phyloP scores from a whole-genome alignment of 2,888 invertebrate genomes.

The Andrena haemorrhoa region DNA sequence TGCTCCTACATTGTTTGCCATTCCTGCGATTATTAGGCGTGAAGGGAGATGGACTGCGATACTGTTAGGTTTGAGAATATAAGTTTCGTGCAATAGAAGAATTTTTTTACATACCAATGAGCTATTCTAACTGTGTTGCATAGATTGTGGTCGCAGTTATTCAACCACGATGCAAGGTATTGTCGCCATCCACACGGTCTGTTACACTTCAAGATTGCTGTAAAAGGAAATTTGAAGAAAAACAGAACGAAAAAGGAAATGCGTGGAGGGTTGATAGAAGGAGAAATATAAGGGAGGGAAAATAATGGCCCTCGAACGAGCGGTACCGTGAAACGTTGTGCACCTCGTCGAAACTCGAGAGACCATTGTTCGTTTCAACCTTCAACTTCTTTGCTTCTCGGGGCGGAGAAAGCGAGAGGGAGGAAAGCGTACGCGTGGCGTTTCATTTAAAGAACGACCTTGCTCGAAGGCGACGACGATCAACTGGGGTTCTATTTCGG shows the following conservation, averaged over 20 bases:
- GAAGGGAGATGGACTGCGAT: background rate
- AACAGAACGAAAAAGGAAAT: slow-evolving; percentile 30
- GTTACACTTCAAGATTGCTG: slow-evolving; percentile 1
- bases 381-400: slow-evolving; percentile 57
- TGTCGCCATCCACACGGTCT: background rate
- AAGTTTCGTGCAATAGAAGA: background rate
- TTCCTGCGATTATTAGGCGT: slow-evolving; percentile 10
- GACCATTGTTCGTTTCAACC: slow-evolving; percentile 68
- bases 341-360: slow-evolving; percentile 70
- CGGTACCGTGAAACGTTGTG: slow-evolving; percentile 62
- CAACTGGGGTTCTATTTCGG: slow-evolving; percentile 34
- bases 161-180: background rate
- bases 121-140: background rate
- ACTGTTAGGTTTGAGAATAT: background rate
- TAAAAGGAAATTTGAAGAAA: slow-evolving; percentile 40
- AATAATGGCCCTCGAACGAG: slow-evolving; percentile 68
- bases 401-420: slow-evolving; percentile 36
- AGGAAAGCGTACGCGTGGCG: slow-evolving; percentile 27
- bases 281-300: background rate
- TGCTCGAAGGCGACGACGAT: slow-evolving; percentile 51
- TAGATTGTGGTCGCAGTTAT: background rate
- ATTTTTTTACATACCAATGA: too few relatives aligned
- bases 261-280: slow-evolving; percentile 8
- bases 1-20: slow-evolving; percentile 12
- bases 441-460: slow-evolving; percentile 52